Conservation (phyloP, 2,113 vertebrate species). For the Macquaria ambigua region DNA sequence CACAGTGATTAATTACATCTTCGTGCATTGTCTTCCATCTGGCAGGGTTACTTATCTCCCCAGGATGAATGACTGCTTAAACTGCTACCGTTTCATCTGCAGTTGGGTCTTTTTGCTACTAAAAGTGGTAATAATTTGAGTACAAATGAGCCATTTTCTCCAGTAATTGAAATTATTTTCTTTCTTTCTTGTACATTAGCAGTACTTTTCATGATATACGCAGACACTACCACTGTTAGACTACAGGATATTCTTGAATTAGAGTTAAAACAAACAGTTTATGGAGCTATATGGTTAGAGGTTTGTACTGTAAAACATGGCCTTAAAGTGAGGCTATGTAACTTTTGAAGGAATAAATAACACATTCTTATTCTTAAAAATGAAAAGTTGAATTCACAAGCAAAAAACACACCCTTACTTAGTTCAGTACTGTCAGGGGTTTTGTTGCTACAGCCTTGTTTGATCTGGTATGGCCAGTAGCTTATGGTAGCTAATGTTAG, state of each 20-base stretch:
- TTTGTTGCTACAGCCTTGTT: not conserved
- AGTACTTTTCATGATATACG: slow-evolving; percentile 16
- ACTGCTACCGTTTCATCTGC: slow-evolving; percentile 65
- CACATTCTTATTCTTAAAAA: not conserved
- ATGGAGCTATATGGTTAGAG: slow-evolving; percentile 1
- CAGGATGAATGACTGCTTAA: slow-evolving; percentile 73
- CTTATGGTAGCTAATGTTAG: not conserved
- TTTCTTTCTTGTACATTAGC: slow-evolving; percentile 58
- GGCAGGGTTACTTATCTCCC: slow-evolving; percentile 76
- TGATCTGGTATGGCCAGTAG: not conserved
- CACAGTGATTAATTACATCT: slow-evolving; percentile 77
- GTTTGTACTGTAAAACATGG: not conserved
- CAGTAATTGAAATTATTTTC: slow-evolving; percentile 62
- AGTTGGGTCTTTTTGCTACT: slow-evolving; percentile 47
- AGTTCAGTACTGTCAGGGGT: not conserved
- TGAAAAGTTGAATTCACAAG: not conserved
- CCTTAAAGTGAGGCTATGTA: not conserved
- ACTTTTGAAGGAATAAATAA: not conserved
- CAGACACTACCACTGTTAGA: not conserved
- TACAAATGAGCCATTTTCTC: slow-evolving; percentile 62
- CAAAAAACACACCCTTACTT: not conserved
- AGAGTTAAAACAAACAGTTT: slow-evolving; percentile 48
- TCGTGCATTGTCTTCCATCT: slow-evolving; percentile 76
- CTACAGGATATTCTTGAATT: slow-evolving; percentile 27
- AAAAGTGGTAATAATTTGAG: slow-evolving; percentile 67